Evolutionary conservation across 2,113 vertebrate species (phyloP).

Genomic region (Marmota flaviventris): DNA sequence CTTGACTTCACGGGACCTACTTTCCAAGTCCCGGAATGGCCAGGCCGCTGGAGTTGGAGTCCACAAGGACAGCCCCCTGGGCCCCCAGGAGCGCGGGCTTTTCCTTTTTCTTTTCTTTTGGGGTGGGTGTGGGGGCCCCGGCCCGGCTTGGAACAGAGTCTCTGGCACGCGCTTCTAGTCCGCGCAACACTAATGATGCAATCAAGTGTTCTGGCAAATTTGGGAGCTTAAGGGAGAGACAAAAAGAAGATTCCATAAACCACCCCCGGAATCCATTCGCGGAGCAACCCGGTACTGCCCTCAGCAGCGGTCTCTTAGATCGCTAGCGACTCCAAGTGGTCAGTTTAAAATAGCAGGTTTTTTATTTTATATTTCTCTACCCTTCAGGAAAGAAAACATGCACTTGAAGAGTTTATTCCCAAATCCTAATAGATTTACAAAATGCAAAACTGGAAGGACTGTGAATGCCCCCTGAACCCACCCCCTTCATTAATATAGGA

Average conservation of each 20-base stretch:
- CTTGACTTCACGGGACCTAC: neutral
- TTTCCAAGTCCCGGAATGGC: neutral
- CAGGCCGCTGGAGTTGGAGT: neutral
- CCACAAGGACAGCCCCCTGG: neutral
- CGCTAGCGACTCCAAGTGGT: conserved; percentile 87
- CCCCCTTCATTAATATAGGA: neutral
- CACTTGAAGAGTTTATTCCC: neutral
- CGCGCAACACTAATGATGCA: conserved; percentile 20
- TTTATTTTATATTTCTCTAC: neutral
- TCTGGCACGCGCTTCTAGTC: neutral
- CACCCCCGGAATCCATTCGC: conserved; percentile 56
- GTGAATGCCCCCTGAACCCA: neutral
- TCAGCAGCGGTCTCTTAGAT: conserved; percentile 74
- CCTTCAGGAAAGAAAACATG: neutral
- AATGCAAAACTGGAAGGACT: neutral
- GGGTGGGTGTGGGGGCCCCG: neutral
- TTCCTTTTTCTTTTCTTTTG: neutral
- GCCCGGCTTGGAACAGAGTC: neutral
- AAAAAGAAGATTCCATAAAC: conserved; percentile 70
- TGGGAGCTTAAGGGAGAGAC: conserved; percentile 62
- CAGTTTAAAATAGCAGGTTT: neutral
- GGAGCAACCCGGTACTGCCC: neutral
- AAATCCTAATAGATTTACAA: conserved; percentile 13
- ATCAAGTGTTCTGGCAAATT: conserved; percentile 53
- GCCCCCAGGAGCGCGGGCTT: neutral